Base-by-base conservation (phyloP, 1,140 invertebrate species). In the Bombus affinis region DNA sequence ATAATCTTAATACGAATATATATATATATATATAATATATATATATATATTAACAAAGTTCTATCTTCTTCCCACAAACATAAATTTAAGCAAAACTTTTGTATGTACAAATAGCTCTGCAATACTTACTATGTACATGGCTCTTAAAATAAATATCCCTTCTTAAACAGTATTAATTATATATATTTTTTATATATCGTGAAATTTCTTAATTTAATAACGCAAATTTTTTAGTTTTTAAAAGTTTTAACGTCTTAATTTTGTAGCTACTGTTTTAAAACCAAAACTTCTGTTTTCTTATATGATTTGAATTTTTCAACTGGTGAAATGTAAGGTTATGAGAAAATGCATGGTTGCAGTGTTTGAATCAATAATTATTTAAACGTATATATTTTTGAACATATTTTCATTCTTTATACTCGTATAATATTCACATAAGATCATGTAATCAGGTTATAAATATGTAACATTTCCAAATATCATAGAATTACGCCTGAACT, bases 1-100 rank as follows among this genome's bases (percentile, higher is more conserved):
- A 83, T 86, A 86, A 86, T 83, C 74, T 83, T 86, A 86, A 83
- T 86, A 78, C 79, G n/a, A 81, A 39, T 81, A 74, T 57, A 57
- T 42, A 42, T 42, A 59, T 59, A 57, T 57, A 8, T 22, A 57
- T 57, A 25, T 59, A 59, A 59, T 57, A 59, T 59, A 57, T 57
- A 59, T 59, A 59, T 59, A 59, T 62, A 62, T 62, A 62, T n/a
- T 28, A 3, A 85, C 71, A 80, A 85, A 85, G 68, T 73, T 80
- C 68, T 85, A 57, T 85, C 59, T 80, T 70, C 78, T 79, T 85
- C 77, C 77, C 57, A 80, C 42, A 35, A 78, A 62, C 62, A 80
- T 57, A 79, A 80, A 85, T 80, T 85, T 85, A 85, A 80, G 83
- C 39, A 42, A 47, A 85, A 83, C 70, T 85, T 85, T 85, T 85